These are phyloP conservation scores for Eulemur mongoz DNA, from an alignment of 2,797 vertebrate genomes.

Conservation along the genomic window DNA sequence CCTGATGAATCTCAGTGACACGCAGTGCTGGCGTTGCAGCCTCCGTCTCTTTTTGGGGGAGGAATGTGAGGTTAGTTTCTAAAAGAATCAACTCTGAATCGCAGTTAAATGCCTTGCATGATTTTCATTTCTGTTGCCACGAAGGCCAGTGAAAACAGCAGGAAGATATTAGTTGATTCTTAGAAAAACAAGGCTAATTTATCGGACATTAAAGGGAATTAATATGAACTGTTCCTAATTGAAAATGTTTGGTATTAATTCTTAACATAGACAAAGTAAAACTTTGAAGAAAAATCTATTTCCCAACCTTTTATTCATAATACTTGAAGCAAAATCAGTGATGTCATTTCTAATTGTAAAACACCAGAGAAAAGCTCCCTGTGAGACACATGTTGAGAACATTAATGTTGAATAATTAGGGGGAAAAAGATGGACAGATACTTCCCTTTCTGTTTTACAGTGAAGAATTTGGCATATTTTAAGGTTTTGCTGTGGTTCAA, in stretches of 20 bases:
- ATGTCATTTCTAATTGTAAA: slow-evolving; percentile 36
- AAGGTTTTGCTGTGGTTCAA: not conserved
- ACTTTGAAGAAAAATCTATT: slow-evolving; percentile 42
- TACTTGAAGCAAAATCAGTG: not conserved
- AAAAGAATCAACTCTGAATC: not conserved
- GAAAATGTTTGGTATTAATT: slow-evolving; percentile 52
- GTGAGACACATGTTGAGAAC: not conserved
- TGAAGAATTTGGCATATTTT: not conserved
- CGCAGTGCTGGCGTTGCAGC: not conserved
- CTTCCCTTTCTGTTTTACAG: not conserved
- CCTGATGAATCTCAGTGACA: not conserved
- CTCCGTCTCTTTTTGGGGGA: not conserved
- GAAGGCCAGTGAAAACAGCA: slow-evolving; percentile 42
- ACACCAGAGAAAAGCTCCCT: not conserved
- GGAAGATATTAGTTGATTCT: slow-evolving; percentile 60
- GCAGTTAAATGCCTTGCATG: slow-evolving; percentile 35
- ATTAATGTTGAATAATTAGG: not conserved
- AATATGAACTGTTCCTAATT: not conserved
- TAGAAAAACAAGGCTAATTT: slow-evolving; percentile 41
- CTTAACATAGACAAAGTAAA: not conserved
- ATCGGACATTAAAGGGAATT: slow-evolving; percentile 34
- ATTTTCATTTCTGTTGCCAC: slow-evolving; percentile 56
- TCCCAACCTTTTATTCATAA: slow-evolving; percentile 12
- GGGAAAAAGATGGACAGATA: not conserved
- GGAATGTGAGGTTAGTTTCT: slow-evolving; percentile 37